These are phyloP conservation scores for Hydra vulgaris DNA, from an alignment of 30 jellyfish, hydroid and myxozoan species.

Conservation along the genomic window DNA sequence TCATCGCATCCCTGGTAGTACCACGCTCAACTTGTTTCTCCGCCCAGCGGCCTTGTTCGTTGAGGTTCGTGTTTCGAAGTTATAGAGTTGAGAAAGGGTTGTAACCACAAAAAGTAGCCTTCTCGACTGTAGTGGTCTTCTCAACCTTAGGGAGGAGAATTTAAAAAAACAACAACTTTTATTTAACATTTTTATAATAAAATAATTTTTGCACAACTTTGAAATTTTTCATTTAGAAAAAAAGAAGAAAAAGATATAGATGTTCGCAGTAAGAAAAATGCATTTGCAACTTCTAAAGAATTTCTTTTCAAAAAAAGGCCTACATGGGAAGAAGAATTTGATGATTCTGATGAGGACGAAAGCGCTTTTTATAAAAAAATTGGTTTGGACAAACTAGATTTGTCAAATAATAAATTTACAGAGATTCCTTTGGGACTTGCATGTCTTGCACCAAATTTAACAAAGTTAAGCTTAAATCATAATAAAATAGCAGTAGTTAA, in stretches of 20 bases:
- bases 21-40: too few species aligned
- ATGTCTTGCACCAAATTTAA: slow-evolving; percentile 80
- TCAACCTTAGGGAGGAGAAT: too few species aligned
- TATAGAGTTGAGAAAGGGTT: too few species aligned
- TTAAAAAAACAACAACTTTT: too few species aligned
- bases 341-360: slow-evolving; percentile 59
- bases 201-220: too few species aligned
- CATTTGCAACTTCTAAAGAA: slow-evolving; percentile 13
- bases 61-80: too few species aligned
- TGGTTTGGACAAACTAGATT: slow-evolving; percentile 44
- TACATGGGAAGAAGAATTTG: slow-evolving; percentile 82
- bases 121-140: too few species aligned
- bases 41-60: too few species aligned
- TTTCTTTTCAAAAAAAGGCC: slow-evolving; percentile 52
- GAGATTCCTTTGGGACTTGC: slow-evolving; percentile 54
- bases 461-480: slow-evolving; percentile 47
- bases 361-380: slow-evolving; percentile 22
- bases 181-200: too few species aligned
- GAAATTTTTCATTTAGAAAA: too few species aligned
- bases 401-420: slow-evolving; percentile 43
- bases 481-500: slow-evolving; percentile 32
- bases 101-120: too few species aligned
- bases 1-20: too few species aligned
- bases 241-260: not conserved
- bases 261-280: not conserved